A percentile compares a stretch with the other conserved stretches of the same genome.
phyloP scores from a whole-genome alignment of 2,113 vertebrate genomes.

The Trematomus loennbergii region DNA sequence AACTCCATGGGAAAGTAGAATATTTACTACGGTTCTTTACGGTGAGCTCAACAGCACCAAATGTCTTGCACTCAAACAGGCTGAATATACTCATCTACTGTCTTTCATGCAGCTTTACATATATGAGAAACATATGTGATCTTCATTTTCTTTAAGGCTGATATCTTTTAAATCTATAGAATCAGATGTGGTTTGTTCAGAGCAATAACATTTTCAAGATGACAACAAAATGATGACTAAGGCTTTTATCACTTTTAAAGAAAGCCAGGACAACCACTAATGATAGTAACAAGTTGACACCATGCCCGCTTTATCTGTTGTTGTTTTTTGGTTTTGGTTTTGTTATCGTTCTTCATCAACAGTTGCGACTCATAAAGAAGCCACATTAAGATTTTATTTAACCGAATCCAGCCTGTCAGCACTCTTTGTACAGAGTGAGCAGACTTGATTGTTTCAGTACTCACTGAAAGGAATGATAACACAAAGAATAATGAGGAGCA shows the following conservation, averaged over 20 bases:
- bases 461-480: constrained; percentile 13
- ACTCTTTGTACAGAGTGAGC: constrained; percentile 14
- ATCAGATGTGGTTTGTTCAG: neutral
- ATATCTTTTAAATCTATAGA: constrained; percentile 9
- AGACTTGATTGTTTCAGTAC: neutral
- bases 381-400: constrained; percentile 1
- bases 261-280: neutral
- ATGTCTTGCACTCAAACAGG: constrained; percentile 35
- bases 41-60: constrained; percentile 10
- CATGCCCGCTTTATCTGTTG: neutral
- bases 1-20: constrained; percentile 10
- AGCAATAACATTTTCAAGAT: neutral
- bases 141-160: neutral
- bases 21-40: constrained; percentile 13
- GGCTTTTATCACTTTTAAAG: neutral
- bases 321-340: neutral
- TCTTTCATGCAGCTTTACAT: constrained; percentile 22
- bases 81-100: neutral
- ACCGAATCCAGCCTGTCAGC: constrained; percentile 14
- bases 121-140: constrained; percentile 21
- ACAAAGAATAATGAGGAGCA: constrained; percentile 18
- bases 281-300: neutral
- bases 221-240: neutral
- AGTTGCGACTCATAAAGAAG: constrained; percentile 10
- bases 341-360: neutral